Evolutionary conservation across 1,140 invertebrate genomes (phyloP).

Genomic region (Caenorhabditis tropicalis): DNA sequence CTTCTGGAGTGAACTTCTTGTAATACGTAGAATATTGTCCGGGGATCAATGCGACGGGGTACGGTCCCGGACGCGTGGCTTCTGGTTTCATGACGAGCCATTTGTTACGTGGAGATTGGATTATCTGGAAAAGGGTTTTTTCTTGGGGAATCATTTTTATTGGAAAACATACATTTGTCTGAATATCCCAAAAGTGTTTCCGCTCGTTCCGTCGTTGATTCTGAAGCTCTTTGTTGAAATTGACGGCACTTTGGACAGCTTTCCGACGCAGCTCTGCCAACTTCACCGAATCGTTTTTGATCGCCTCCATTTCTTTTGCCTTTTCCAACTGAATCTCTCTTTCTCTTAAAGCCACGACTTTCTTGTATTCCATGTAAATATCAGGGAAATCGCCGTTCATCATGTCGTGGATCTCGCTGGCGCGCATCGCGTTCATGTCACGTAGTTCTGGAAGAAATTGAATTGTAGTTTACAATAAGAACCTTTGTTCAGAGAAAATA

Average conservation of each 20-base stretch:
- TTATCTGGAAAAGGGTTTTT: constrained; percentile 48
- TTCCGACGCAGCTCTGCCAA: constrained; percentile 48
- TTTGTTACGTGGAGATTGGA: constrained; percentile 33
- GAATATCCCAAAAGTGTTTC: constrained; percentile 54
- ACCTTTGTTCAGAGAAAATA: not conserved
- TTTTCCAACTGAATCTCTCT: constrained; percentile 39
- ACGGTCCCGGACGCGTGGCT: constrained; percentile 16
- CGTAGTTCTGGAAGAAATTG: constrained; percentile 52
- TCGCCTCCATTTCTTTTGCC: constrained; percentile 54
- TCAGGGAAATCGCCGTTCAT: constrained; percentile 46
- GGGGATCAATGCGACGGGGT: constrained; percentile 43
- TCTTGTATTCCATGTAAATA: constrained; percentile 53
- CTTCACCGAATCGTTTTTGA: constrained; percentile 50
- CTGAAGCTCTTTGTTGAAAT: constrained; percentile 51
- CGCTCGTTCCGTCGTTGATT: constrained; percentile 28
- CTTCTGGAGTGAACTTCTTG: constrained; percentile 49
- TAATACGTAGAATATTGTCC: constrained; percentile 51
- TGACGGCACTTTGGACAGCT: constrained; percentile 34
- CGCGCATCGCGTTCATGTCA: constrained; percentile 48
- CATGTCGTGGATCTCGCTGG: constrained; percentile 53
- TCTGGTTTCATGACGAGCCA: constrained; percentile 42
- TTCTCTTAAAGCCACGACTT: not conserved
- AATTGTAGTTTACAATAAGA: not conserved
- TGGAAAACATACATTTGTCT: constrained; percentile 50
- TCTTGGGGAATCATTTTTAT: too few species aligned